These are phyloP conservation scores for Teinopalpus imperialis DNA, from an alignment of 2,888 invertebrate genomes.

Conservation along the genomic window DNA sequence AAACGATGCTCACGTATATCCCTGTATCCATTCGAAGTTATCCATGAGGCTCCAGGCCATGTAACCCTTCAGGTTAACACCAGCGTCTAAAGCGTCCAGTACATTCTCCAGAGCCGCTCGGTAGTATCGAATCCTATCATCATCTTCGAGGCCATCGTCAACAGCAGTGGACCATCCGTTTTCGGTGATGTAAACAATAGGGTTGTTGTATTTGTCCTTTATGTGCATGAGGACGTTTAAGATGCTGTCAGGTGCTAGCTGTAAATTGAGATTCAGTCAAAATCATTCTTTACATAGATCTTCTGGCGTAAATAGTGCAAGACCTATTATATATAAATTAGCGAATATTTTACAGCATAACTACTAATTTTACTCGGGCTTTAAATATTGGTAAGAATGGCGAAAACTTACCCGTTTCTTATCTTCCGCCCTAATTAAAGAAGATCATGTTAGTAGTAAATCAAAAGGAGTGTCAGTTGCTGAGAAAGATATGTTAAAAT, in stretches of 20 bases:
- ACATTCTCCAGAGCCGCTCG: conserved; percentile 64
- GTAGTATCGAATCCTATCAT: conserved; percentile 63
- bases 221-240: conserved; percentile 75
- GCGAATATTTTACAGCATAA: no score
- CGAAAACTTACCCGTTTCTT: no score
- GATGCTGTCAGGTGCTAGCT: conserved; percentile 82
- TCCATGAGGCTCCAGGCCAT: conserved; percentile 85
- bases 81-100: conserved; percentile 65
- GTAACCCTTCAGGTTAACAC: conserved; percentile 75
- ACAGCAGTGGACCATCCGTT: conserved; percentile 77
- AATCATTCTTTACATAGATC: no score
- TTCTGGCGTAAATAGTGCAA: no score
- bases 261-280: conserved; percentile 29
- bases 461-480: no score
- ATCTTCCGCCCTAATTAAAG: no score
- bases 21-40: conserved; percentile 84
- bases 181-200: conserved; percentile 81
- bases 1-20: conserved; percentile 76
- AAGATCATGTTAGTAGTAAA: no score
- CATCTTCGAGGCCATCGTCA: conserved; percentile 57
- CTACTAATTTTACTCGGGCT: no score
- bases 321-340: no score
- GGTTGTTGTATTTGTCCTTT: conserved; percentile 70
- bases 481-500: no score
- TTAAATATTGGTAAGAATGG: no score